Evolutionary conservation across 2,113 vertebrate genomes (phyloP).

Genomic region (Channa maculata): DNA sequence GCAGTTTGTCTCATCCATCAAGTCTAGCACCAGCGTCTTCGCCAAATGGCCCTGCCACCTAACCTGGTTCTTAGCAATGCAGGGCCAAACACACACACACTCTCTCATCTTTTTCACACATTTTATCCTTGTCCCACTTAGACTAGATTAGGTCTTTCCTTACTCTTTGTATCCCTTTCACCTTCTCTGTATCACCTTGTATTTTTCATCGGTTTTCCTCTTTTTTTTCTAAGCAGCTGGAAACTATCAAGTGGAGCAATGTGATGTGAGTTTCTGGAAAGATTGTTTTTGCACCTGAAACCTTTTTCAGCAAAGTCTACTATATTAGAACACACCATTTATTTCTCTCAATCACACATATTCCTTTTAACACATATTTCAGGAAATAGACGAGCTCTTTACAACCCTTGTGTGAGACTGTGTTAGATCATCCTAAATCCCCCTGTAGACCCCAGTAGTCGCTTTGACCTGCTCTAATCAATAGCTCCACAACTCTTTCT

Average conservation of each 20-base stretch:
- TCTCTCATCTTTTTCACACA: constrained; percentile 15
- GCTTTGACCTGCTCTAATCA: constrained; percentile 66
- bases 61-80: constrained; percentile 66
- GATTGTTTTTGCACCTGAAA: neutral
- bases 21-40: constrained; percentile 72
- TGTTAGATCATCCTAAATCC: constrained; percentile 22
- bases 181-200: constrained; percentile 2
- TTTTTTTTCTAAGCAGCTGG: neutral
- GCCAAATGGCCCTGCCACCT: constrained; percentile 80
- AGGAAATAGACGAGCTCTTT: constrained; percentile 14
- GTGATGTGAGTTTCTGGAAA: neutral
- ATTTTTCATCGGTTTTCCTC: constrained; percentile 8
- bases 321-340: too few species aligned
- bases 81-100: constrained; percentile 33
- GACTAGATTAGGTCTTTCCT: constrained; percentile 24
- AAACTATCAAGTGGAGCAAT: neutral
- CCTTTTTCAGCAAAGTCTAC: too few species aligned
- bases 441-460: constrained; percentile 36
- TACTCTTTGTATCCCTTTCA: constrained; percentile 27
- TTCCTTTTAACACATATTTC: neutral
- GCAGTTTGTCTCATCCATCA: constrained; percentile 81
- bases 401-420: neutral
- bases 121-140: constrained; percentile 34
- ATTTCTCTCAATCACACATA: too few species aligned
- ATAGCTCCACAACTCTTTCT: constrained; percentile 41